Conservation (phyloP, 2,797 vertebrate genomes). For the Atherinosoma microstoma region DNA sequence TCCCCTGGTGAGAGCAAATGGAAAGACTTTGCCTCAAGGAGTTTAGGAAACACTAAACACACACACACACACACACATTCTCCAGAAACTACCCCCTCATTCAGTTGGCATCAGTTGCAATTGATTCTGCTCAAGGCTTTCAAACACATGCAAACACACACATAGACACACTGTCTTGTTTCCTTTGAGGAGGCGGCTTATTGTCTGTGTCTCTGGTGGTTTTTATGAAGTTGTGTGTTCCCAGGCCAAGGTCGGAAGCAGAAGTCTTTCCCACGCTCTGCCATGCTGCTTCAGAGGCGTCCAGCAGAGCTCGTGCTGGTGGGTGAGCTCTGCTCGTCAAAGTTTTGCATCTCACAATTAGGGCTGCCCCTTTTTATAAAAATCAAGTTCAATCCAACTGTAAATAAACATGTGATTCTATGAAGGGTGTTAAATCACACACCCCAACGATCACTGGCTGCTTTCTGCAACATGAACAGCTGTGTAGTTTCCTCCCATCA, state of each 20-base stretch:
- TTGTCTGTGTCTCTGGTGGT: constrained; percentile 43
- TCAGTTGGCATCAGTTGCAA: constrained; percentile 43
- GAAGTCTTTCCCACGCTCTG: constrained; percentile 61
- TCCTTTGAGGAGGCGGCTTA: constrained; percentile 36
- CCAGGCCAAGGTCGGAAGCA: constrained; percentile 33
- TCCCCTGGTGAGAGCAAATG: constrained; percentile 61
- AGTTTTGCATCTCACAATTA: neutral
- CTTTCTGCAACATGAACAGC: neutral
- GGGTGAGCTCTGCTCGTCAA: neutral
- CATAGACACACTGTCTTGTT: constrained; percentile 9
- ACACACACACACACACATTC: constrained; percentile 12
- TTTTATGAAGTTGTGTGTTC: constrained; percentile 35
- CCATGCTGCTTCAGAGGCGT: constrained; percentile 11
- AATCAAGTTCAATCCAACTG: neutral
- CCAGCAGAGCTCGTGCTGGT: constrained; percentile 17
- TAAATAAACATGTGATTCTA: neutral
- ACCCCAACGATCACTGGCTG: neutral
- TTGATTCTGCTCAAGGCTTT: constrained; percentile 44
- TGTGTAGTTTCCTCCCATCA: neutral
- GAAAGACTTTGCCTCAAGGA: constrained; percentile 61
- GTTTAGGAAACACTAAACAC: constrained; percentile 45
- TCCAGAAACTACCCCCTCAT: constrained; percentile 27
- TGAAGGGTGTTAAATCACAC: neutral
- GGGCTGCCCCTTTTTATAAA: neutral
- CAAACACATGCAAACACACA: constrained; percentile 20